phyloP scores from a whole-genome alignment of 2,113 vertebrate species.

The Poicephalus gulielmi region DNA sequence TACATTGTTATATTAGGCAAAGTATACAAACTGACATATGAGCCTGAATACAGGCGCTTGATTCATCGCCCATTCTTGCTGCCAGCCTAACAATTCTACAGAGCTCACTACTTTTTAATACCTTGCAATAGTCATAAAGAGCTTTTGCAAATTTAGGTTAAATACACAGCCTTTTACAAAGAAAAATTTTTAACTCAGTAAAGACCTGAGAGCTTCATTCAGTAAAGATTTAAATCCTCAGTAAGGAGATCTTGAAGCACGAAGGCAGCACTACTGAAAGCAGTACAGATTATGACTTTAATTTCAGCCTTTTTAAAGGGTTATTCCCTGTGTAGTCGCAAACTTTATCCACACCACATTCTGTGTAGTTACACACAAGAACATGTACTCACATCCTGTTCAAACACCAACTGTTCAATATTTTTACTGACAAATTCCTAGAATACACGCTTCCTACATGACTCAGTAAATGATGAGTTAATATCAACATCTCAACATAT shows the following conservation, averaged over 20 bases:
- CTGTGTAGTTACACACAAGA: neutral
- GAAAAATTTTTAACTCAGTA: neutral
- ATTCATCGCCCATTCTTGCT: neutral
- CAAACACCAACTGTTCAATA: neutral
- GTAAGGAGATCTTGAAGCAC: neutral
- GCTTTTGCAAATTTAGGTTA: neutral
- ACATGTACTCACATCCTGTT: neutral
- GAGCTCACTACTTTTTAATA: neutral
- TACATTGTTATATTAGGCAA: neutral
- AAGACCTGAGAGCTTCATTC: neutral
- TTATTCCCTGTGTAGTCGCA: neutral
- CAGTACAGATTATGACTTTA: neutral
- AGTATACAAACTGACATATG: slow-evolving; percentile 4
- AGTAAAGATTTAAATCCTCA: neutral
- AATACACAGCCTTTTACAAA: neutral
- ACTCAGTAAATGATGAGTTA: neutral
- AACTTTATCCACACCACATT: neutral
- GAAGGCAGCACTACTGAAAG: neutral
- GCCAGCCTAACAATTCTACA: neutral
- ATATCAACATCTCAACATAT: neutral
- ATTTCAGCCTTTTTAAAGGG: neutral
- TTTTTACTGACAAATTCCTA: neutral
- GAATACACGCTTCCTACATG: neutral
- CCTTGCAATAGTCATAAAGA: neutral
- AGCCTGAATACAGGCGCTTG: neutral